Base-by-base conservation (phyloP, 2,797 vertebrate genomes). In the Loriculus beryllinus region DNA sequence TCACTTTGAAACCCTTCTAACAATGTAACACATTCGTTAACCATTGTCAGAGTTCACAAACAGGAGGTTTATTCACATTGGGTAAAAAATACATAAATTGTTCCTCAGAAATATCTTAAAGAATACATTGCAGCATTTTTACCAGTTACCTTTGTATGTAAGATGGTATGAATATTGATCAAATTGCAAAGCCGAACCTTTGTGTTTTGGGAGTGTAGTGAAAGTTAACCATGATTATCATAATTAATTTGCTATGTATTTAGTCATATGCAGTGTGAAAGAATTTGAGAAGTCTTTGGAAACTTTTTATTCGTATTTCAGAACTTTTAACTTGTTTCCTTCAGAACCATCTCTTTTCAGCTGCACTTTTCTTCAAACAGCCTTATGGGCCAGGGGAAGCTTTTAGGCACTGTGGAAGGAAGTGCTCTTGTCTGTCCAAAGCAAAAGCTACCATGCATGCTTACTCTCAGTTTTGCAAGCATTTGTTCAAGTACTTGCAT, bases 131-230 rank as follows among this genome's bases (percentile, higher is more conserved):
- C 62, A 76, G 40, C 40, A 60, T 95, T 96, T 97, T 96, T 91
- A 79, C 82, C 82, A 82, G 18, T 88, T 96, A 94, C 75, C 93
- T 91, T 94, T 42, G 81, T 88, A 81, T 86, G 28, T 70, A 83
- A 93, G 70, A 76, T 83, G 56, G 39, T 82, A 78, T 90, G 86
- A 95, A 83, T 97, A 96, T 93, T 92, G 95, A 96, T 97, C 81
- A 90, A 18, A 96, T 95, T 96, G 96, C 82, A 77, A 70, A 96
- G 90, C 40, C 75, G 68, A 96, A 74, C 93, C 65, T 96, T 68
- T 93, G 48, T 77, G 60, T 93, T 96, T 93, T 94, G 90, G 81
- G 79, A 94, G 67, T 37, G 33, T 76, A 86, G 76, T 82, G 76
- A 87, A 95, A 96, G 88, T 93, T 82, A 95, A 96, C 76, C 35